These are phyloP conservation scores for Xenus cinereus DNA, from an alignment of 2,113 vertebrate genomes.

Conservation along the genomic window DNA sequence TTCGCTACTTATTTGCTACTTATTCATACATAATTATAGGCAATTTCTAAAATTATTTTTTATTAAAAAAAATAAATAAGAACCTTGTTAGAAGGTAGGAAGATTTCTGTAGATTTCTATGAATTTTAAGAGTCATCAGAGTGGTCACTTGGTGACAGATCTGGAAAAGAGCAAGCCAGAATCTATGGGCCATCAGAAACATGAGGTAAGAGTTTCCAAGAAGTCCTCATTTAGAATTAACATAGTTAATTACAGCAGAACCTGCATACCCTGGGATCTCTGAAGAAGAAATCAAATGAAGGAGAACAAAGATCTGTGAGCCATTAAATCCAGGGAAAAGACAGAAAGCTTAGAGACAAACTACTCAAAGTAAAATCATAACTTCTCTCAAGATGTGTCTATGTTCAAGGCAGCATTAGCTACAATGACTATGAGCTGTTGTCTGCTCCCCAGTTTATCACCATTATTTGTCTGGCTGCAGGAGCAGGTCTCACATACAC, in stretches of 20 bases:
- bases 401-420: background rate
- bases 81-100: background rate
- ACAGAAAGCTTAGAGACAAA: background rate
- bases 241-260: rapidly evolving
- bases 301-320: background rate
- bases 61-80: background rate
- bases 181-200: background rate
- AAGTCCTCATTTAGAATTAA: background rate
- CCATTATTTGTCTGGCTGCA: background rate
- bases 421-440: background rate
- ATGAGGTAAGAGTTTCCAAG: background rate
- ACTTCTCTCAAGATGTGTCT: background rate
- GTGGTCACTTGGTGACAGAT: background rate
- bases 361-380: background rate
- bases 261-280: background rate
- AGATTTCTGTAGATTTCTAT: background rate
- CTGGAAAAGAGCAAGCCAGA: background rate
- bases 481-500: background rate
- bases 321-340: background rate
- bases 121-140: background rate
- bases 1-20: background rate
- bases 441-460: background rate
- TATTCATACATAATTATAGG: background rate
- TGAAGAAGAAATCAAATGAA: background rate
- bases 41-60: background rate